Evolutionary conservation across 2,113 vertebrate species (phyloP).

Genomic region (Lepidothrix coronata): DNA sequence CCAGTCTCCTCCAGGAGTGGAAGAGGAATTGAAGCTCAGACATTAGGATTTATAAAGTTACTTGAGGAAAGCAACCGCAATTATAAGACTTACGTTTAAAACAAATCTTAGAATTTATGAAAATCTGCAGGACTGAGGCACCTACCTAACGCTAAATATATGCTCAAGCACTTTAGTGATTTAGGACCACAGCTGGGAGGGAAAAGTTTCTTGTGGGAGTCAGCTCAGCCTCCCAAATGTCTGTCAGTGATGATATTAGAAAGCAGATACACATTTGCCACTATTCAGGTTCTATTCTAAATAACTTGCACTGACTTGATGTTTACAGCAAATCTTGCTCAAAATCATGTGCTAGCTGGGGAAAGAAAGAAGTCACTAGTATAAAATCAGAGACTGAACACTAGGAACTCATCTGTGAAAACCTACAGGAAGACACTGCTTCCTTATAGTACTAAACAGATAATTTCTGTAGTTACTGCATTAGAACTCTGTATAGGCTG

Average conservation of each 20-base stretch:
- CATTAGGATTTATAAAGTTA: not conserved
- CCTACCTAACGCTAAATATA: not conserved
- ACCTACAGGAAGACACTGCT: not conserved
- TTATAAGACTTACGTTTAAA: not conserved
- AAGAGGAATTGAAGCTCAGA: not conserved
- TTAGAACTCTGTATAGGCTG: not conserved
- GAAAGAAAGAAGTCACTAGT: not conserved
- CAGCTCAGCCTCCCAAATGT: not conserved
- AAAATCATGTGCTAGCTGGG: not conserved
- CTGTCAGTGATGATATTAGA: not conserved
- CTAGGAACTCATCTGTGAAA: not conserved
- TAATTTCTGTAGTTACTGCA: accelerated
- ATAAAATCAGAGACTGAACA: not conserved
- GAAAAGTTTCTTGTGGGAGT: not conserved
- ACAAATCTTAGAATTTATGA: not conserved
- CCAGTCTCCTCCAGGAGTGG: not conserved
- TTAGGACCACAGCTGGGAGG: not conserved
- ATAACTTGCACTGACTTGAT: not conserved
- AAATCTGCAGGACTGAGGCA: not conserved
- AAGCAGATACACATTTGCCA: not conserved
- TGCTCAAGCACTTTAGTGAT: not conserved
- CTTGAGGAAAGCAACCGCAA: constrained; percentile 7
- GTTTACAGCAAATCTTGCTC: not conserved
- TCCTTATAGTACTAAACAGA: not conserved
- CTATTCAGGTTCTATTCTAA: not conserved